Evolutionary conservation across 1,140 invertebrate genomes (phyloP).

Genomic region (Macrostomum lignano): DNA sequence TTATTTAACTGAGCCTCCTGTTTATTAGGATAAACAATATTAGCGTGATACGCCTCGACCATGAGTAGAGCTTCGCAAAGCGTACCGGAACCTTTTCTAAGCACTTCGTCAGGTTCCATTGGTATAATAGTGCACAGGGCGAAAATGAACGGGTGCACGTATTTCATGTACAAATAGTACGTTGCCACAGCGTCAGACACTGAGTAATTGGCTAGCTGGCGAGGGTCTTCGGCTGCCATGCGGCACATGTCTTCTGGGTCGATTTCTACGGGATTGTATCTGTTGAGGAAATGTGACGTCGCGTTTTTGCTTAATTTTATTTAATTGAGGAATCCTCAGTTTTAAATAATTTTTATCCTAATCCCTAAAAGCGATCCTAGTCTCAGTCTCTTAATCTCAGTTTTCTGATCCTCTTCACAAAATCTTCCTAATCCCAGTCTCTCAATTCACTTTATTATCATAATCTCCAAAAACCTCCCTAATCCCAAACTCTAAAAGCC

Average conservation of each 20-base stretch:
- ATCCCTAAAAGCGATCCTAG: too few relatives aligned
- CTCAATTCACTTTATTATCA: too few relatives aligned
- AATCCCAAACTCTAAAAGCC: too few relatives aligned
- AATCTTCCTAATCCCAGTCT: too few relatives aligned
- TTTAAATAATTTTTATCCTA: too few relatives aligned
- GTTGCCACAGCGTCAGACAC: conserved; percentile 97
- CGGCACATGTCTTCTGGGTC: conserved; percentile 96
- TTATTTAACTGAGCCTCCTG: conserved; percentile 51
- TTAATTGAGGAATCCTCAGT: too few relatives aligned
- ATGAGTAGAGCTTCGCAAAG: conserved; percentile 81
- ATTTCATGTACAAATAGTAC: conserved; percentile 96
- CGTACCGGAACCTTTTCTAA: conserved; percentile 82
- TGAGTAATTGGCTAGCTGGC: conserved; percentile 77
- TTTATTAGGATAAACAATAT: conserved; percentile 91
- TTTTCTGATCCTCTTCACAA: too few relatives aligned
- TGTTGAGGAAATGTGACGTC: too few relatives aligned
- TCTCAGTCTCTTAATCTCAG: too few relatives aligned
- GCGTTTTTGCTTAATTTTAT: too few relatives aligned
- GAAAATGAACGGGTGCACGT: conserved; percentile 96
- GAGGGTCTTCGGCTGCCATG: conserved; percentile 70
- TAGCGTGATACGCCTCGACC: conserved; percentile 81
- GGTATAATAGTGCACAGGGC: conserved; percentile 94
- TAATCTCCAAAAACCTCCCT: too few relatives aligned
- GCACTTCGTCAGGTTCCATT: conserved; percentile 82
- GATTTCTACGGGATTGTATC: conserved; percentile 86